Percentiles rank a stretch among this genome's conserved stretches.
phyloP scores from a whole-genome alignment of 2,888 invertebrate genomes.

The Agriopis leucophaearia region DNA sequence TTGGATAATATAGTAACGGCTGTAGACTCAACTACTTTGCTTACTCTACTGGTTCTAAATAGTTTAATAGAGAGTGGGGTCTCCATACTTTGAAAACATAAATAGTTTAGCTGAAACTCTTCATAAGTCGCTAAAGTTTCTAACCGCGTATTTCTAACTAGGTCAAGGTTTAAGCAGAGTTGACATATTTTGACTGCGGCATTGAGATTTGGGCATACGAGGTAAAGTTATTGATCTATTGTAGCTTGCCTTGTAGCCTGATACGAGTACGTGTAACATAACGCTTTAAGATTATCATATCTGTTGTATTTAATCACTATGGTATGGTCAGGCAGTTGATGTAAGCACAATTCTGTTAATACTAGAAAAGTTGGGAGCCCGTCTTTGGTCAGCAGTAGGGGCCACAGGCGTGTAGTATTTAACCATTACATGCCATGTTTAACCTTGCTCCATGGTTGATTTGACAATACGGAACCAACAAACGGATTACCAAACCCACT shows the following conservation, averaged over 20 bases:
- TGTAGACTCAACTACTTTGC: neutral
- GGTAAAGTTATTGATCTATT: neutral
- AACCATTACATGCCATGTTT: neutral
- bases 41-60: neutral
- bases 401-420: too few species aligned
- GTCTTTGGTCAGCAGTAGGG: too few species aligned
- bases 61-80: neutral
- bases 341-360: too few species aligned
- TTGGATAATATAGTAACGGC: conserved; percentile 24
- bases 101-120: neutral
- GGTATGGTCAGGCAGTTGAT: too few species aligned
- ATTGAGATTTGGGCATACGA: neutral
- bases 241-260: too few species aligned
- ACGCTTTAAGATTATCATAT: neutral
- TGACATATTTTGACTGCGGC: conserved; percentile 1
- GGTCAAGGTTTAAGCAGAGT: neutral
- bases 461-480: neutral
- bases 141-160: neutral
- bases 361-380: too few species aligned
- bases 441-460: neutral
- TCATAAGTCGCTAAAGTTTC: neutral
- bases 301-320: neutral
- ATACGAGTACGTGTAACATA: too few species aligned
- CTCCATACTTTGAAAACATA: neutral
- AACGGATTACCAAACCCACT: neutral